phyloP scores from a whole-genome alignment of 2,888 invertebrate genomes.

The Eudasyphora cyanicolor region DNA sequence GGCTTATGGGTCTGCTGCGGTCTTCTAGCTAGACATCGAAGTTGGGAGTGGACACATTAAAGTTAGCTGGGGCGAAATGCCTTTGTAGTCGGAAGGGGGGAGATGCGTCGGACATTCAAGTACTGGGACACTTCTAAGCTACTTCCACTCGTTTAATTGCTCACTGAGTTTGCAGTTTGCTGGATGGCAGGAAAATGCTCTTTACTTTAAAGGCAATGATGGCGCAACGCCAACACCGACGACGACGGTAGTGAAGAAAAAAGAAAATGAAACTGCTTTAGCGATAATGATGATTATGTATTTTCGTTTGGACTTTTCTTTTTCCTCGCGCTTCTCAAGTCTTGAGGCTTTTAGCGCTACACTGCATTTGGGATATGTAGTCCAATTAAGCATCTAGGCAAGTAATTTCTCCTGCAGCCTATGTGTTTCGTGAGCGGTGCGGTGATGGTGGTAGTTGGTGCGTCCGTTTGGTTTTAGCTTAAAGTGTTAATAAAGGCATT shows the following conservation, averaged over 20 bases:
- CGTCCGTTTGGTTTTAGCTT: neutral
- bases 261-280: neutral
- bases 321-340: neutral
- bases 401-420: neutral
- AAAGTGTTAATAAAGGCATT: neutral
- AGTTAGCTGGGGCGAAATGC: neutral
- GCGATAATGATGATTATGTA: neutral
- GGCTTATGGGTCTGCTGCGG: neutral
- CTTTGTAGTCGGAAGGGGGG: neutral
- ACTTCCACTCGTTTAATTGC: neutral
- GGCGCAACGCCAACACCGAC: neutral
- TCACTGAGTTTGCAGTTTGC: neutral
- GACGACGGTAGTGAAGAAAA: neutral
- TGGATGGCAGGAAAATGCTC: neutral
- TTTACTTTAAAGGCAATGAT: neutral
- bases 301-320: neutral
- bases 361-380: neutral
- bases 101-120: neutral
- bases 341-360: neutral
- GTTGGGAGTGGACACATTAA: neutral
- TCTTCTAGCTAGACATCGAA: neutral
- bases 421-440: neutral
- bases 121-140: neutral
- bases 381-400: neutral
- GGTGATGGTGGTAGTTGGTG: no score